Percentiles rank a stretch among this genome's conserved stretches.
Evolutionary conservation across 2,888 invertebrate genomes (phyloP).

Genomic region (Orthosia gracilis): DNA sequence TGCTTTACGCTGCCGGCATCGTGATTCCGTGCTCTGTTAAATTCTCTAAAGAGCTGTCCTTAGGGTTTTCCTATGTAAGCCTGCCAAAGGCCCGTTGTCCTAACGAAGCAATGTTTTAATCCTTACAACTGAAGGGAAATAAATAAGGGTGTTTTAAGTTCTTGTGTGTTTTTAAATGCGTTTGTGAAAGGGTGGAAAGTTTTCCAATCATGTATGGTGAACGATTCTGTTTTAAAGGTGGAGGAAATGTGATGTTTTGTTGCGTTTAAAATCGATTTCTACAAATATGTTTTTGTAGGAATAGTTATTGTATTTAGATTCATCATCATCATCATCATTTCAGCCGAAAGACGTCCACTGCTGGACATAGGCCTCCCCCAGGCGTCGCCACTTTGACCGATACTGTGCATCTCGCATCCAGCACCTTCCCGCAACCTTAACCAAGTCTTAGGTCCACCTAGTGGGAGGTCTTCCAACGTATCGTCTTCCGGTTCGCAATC

Average conservation of each 20-base stretch:
- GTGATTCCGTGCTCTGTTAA: not conserved
- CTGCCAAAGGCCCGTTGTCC: not conserved
- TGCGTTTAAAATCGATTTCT: not conserved
- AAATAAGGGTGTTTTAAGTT: constrained; percentile 26
- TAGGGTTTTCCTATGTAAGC: constrained; percentile 2
- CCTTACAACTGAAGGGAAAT: constrained; percentile 14
- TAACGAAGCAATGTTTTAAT: constrained; percentile 24
- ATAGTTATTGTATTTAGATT: too few species aligned
- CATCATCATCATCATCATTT: too few species aligned
- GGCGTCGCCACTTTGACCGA: too few species aligned
- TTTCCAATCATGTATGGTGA: constrained; percentile 16
- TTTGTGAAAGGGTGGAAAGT: not conserved
- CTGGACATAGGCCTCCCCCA: too few species aligned
- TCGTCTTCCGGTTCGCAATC: too few species aligned
- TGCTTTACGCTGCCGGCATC: too few species aligned
- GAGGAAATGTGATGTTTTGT: not conserved
- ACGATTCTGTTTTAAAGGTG: not conserved
- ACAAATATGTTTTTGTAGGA: too few species aligned
- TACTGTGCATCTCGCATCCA: too few species aligned
- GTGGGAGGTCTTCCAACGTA: too few species aligned
- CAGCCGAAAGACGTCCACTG: too few species aligned
- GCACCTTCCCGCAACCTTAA: too few species aligned
- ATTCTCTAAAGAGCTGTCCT: constrained; percentile 8
- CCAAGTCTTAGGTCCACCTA: too few species aligned
- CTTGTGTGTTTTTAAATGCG: constrained; percentile 14